These are phyloP conservation scores for Strigops habroptila DNA, from an alignment of 2,113 vertebrate genomes.

Conservation along the genomic window DNA sequence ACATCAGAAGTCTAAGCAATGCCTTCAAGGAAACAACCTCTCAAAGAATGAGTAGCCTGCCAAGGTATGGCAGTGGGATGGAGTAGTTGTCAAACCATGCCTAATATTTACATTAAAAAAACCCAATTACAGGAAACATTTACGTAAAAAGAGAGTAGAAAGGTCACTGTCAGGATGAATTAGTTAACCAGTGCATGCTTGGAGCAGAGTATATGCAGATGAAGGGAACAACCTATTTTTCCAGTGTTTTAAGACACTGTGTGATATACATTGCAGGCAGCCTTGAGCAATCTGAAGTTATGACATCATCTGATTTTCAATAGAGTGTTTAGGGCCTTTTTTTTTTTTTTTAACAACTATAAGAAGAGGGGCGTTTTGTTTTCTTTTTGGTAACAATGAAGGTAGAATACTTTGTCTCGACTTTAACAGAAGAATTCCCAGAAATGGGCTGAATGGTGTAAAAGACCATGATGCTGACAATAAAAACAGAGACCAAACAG, in stretches of 20 bases:
- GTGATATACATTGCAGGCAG: background rate
- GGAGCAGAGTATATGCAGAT: background rate
- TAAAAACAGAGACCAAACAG: background rate
- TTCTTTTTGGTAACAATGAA: background rate
- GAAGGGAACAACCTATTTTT: background rate
- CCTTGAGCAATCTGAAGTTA: background rate
- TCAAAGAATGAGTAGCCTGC: background rate
- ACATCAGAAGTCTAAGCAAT: background rate
- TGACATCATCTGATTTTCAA: background rate
- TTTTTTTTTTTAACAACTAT: background rate
- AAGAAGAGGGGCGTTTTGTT: background rate
- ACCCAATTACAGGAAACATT: background rate
- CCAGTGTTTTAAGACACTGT: background rate
- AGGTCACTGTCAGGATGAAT: accelerated
- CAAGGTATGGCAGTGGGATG: background rate
- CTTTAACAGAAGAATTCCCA: background rate
- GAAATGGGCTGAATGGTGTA: background rate
- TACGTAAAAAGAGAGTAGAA: background rate
- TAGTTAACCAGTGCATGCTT: background rate
- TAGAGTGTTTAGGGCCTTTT: background rate
- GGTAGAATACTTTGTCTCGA: background rate
- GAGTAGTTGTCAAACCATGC: background rate
- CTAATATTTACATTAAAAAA: background rate
- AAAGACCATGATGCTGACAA: accelerated
- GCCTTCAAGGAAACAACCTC: background rate